Percentiles rank a stretch among this genome's conserved stretches.
Conservation (phyloP, 2,888 invertebrate species). For the Alsophila aescularia region DNA sequence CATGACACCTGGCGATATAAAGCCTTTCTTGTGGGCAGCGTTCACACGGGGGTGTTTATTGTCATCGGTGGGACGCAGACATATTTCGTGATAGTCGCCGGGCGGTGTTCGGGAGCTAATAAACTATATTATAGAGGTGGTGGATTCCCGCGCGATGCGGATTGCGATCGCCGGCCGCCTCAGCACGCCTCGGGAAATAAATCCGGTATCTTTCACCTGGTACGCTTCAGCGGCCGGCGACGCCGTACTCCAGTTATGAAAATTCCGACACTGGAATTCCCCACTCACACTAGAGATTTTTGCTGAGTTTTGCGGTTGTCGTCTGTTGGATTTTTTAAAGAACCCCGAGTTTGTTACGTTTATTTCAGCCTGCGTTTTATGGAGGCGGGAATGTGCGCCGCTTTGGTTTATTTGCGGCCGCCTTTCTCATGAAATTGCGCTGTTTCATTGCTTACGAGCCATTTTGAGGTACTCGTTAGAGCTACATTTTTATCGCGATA, state of each 20-base stretch:
- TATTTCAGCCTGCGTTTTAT: conserved; percentile 80
- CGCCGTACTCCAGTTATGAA: conserved; percentile 76
- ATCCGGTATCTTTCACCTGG: conserved; percentile 72
- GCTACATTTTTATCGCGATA: conserved; percentile 72
- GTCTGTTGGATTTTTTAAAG: conserved; percentile 76
- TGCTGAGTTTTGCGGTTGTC: conserved; percentile 79
- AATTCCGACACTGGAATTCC: conserved; percentile 79
- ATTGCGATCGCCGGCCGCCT: conserved; percentile 54
- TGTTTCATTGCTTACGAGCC: conserved; percentile 81
- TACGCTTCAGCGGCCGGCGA: conserved; percentile 63
- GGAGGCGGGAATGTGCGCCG: conserved; percentile 79
- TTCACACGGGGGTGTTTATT: conserved; percentile 62
- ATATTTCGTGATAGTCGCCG: conserved; percentile 59
- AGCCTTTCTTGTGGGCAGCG: conserved; percentile 63
- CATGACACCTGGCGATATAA: conserved; percentile 67
- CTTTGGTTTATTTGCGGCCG: conserved; percentile 81
- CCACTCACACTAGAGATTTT: conserved; percentile 78
- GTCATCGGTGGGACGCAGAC: conserved; percentile 60
- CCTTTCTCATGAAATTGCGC: conserved; percentile 81
- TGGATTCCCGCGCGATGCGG: conserved; percentile 52
- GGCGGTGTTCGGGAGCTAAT: conserved; percentile 57
- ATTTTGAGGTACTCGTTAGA: conserved; percentile 77
- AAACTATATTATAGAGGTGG: conserved; percentile 54
- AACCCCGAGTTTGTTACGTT: conserved; percentile 75
- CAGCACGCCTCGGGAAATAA: conserved; percentile 64